These are phyloP conservation scores for Camelus dromedarius DNA, from an alignment of 2,113 vertebrate species.

Conservation along the genomic window DNA sequence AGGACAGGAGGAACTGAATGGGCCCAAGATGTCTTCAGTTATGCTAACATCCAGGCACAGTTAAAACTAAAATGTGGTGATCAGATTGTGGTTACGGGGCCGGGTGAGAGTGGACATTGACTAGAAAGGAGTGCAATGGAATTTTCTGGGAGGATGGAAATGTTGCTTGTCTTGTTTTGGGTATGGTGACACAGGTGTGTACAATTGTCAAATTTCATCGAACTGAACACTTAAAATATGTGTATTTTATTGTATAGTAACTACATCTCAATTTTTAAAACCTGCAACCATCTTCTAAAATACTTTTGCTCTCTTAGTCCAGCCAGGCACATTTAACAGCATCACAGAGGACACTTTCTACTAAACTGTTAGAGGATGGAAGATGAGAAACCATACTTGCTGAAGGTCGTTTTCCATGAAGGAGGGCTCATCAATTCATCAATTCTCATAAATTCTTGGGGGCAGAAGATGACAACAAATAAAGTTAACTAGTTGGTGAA, in stretches of 20 bases:
- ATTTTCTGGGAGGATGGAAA: background rate
- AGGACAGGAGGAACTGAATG: background rate
- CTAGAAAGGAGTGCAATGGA: background rate
- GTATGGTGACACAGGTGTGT: background rate
- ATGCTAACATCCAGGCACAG: background rate
- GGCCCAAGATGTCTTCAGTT: background rate
- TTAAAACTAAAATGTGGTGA: background rate
- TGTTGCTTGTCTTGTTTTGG: background rate
- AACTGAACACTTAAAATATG: background rate
- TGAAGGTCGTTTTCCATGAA: slow-evolving; percentile 11
- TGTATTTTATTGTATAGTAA: background rate
- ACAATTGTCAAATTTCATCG: background rate
- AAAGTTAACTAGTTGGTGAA: slow-evolving; percentile 24
- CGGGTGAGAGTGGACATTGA: background rate
- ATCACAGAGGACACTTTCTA: background rate
- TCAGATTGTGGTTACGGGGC: background rate
- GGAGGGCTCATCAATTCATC: slow-evolving; percentile 43
- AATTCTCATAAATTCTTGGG: background rate
- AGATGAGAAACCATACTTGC: slow-evolving; percentile 58
- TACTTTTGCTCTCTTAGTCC: background rate
- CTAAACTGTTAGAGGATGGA: slow-evolving; percentile 26
- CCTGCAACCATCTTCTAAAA: background rate
- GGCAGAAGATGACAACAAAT: background rate
- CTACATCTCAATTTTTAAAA: background rate
- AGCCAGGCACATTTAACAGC: slow-evolving; percentile 1